Evolutionary conservation across 1,140 invertebrate genomes (phyloP).

Genomic region (Ruditapes philippinarum): DNA sequence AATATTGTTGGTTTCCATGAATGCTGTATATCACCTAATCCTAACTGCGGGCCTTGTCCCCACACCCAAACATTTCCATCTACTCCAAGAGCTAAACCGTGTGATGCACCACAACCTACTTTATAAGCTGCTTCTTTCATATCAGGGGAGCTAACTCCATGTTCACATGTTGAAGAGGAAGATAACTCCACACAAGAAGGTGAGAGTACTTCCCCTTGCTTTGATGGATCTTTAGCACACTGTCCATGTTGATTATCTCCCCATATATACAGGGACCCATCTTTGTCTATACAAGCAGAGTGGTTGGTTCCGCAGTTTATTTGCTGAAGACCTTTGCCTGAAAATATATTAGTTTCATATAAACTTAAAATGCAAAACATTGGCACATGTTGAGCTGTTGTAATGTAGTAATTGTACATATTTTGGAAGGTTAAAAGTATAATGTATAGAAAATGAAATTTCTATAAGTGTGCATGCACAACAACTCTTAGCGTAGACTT

Average conservation of each 20-base stretch:
- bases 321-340: constrained; percentile 76
- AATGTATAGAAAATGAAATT: too few relatives aligned
- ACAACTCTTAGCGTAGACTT: too few relatives aligned
- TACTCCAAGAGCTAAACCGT: constrained; percentile 94
- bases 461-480: too few relatives aligned
- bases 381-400: too few relatives aligned
- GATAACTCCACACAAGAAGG: constrained; percentile 75
- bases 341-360: too few relatives aligned
- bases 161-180: constrained; percentile 72
- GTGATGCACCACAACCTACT: constrained; percentile 93
- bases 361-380: too few relatives aligned
- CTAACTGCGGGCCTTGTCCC: constrained; percentile 91
- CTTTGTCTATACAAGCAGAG: constrained; percentile 78
- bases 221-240: constrained; percentile 78
- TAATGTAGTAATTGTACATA: too few relatives aligned
- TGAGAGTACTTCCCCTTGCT: constrained; percentile 65
- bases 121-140: constrained; percentile 76
- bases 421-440: too few relatives aligned
- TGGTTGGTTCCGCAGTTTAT: constrained; percentile 84
- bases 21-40: constrained; percentile 87
- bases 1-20: constrained; percentile 89
- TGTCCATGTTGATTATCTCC: constrained; percentile 81
- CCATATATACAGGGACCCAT: constrained; percentile 83
- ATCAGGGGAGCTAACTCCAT: constrained; percentile 70
- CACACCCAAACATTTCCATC: constrained; percentile 94